Conservation (phyloP, 2,797 vertebrate species). For the Silurus aristotelis region DNA sequence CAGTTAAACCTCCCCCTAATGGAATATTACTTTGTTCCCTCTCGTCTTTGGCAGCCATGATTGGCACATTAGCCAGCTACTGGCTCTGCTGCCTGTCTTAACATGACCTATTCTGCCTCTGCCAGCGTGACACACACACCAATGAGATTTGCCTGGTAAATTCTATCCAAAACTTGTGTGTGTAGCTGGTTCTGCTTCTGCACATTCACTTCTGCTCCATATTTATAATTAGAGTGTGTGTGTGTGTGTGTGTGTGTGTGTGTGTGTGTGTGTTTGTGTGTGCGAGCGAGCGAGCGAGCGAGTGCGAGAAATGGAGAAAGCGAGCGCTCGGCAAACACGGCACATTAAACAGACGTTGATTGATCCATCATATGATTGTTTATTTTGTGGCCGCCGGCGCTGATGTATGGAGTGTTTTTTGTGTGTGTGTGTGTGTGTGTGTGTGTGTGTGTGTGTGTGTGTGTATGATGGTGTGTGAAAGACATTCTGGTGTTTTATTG, state of each 20-base stretch:
- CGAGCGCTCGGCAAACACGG: background rate
- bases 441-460: background rate
- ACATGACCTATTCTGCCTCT: constrained; percentile 16
- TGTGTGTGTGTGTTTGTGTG: background rate
- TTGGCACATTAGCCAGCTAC: constrained; percentile 36
- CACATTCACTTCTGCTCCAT: constrained; percentile 18
- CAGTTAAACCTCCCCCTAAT: background rate
- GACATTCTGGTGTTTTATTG: constrained; percentile 35
- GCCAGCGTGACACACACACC: constrained; percentile 10
- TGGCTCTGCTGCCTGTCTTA: constrained; percentile 41
- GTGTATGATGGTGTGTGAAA: constrained; percentile 38
- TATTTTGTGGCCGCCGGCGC: constrained; percentile 68
- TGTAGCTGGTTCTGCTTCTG: background rate
- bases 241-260: background rate
- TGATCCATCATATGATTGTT: constrained; percentile 73
- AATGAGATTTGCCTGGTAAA: constrained; percentile 42
- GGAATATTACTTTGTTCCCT: background rate
- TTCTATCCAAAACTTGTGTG: constrained; percentile 32
- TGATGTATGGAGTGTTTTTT: constrained; percentile 71
- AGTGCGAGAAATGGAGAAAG: background rate
- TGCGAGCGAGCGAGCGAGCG: background rate
- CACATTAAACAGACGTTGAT: constrained; percentile 75
- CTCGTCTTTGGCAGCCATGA: constrained; percentile 21
- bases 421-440: background rate
- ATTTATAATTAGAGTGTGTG: constrained; percentile 35